These are phyloP conservation scores for Andrena marginata DNA, from an alignment of 2,888 invertebrate species.

Conservation along the genomic window DNA sequence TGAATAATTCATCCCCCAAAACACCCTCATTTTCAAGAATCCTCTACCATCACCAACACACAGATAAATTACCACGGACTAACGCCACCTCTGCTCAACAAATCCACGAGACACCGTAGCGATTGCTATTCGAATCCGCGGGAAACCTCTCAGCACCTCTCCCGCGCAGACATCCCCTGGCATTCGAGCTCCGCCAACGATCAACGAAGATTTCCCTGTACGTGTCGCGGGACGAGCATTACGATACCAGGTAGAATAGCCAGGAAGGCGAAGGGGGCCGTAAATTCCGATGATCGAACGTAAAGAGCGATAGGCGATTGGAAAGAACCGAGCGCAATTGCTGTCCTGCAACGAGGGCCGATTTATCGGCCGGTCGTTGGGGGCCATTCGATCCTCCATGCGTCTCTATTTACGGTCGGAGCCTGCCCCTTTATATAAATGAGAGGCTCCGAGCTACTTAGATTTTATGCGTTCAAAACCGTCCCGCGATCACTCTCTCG, in stretches of 20 bases:
- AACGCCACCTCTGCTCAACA: too few relatives aligned
- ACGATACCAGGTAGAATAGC: constrained; percentile 5
- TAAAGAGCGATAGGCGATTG: constrained; percentile 14
- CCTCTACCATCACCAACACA: too few relatives aligned
- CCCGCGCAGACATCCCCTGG: background rate
- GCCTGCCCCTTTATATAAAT: constrained; percentile 12
- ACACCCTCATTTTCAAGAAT: too few relatives aligned
- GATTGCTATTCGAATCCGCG: background rate
- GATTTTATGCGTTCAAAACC: constrained; percentile 40
- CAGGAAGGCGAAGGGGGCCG: too few relatives aligned
- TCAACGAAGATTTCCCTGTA: background rate
- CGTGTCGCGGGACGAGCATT: background rate
- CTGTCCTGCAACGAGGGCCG: background rate
- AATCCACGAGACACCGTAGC: too few relatives aligned
- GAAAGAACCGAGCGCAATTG: constrained; percentile 6
- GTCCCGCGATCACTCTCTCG: constrained; percentile 30
- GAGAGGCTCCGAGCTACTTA: constrained; percentile 17
- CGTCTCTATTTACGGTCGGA: constrained; percentile 51
- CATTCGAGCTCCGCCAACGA: background rate
- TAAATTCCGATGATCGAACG: constrained; percentile 15
- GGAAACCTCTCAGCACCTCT: background rate
- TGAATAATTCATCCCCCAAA: too few relatives aligned
- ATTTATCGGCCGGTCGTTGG: constrained; percentile 35
- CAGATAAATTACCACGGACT: too few relatives aligned
- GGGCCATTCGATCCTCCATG: constrained; percentile 24